phyloP scores from a whole-genome alignment of 2,797 vertebrate species.

The Esox lucius region DNA sequence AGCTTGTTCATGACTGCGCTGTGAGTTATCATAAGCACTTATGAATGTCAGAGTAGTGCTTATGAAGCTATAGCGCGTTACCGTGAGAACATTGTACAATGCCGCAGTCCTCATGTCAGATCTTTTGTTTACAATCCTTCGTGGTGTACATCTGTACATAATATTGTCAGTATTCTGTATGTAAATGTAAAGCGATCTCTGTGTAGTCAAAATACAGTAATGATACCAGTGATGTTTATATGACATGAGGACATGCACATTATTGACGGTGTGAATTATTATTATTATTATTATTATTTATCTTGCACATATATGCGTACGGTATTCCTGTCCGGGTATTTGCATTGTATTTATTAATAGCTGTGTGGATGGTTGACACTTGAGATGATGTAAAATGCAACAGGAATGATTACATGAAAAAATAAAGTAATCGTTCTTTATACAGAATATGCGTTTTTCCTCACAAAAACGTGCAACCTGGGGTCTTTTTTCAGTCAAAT shows the following conservation, averaged over 20 bases:
- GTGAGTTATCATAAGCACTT: conserved; percentile 24
- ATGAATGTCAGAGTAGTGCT: conserved; percentile 21
- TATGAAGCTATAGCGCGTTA: conserved; percentile 22
- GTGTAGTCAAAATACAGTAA: conserved; percentile 41
- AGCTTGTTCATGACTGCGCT: conserved; percentile 22
- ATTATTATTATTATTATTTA: conserved; percentile 56
- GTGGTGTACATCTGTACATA: conserved; percentile 38
- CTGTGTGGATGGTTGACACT: conserved; percentile 38
- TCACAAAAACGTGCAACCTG: not conserved
- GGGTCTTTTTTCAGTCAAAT: not conserved
- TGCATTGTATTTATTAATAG: conserved; percentile 71
- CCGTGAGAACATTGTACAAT: conserved; percentile 26
- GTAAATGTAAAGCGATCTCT: conserved; percentile 36
- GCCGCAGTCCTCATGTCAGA: not conserved
- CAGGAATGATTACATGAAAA: conserved; percentile 37
- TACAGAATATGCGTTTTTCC: conserved; percentile 8
- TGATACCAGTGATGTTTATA: conserved; percentile 38
- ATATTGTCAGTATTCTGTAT: conserved; percentile 41
- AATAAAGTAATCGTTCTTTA: conserved; percentile 65
- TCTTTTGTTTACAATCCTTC: conserved; percentile 30
- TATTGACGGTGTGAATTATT: conserved; percentile 54
- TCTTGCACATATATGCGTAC: conserved; percentile 53
- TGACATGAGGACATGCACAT: conserved; percentile 54
- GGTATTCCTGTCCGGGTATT: conserved; percentile 62
- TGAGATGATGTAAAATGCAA: conserved; percentile 55